Evolutionary conservation across 2,113 vertebrate species (phyloP), one percentile per base, ranked within the genome.

Genomic region (Callocephalon fimbriatum): DNA sequence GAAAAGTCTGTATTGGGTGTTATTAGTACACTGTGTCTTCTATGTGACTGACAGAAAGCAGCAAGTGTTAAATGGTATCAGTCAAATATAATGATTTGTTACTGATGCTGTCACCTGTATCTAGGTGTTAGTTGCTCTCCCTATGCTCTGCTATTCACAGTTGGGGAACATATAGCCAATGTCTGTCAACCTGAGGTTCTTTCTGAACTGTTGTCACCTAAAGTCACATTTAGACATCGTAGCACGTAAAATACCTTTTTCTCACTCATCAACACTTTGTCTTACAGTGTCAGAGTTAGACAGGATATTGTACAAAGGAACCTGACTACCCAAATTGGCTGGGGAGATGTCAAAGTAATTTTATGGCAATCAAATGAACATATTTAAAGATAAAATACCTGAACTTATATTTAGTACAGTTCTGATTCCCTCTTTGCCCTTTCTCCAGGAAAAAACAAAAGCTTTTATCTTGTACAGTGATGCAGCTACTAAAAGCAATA

Each of bases 231-330:
- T 86, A 76, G 77, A 84, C 85, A 59, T 5, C 4, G 12, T 2
- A 85, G 47, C 65, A 75, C 29, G 0, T 67, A 73, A 93, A 92
- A 91, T 80, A 87, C 77, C 88, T 82, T 96, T 63, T 92, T 90
- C 86, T 95, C 86, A 67, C 83, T 95, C 93, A 95, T 93, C 90
- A 86, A 72, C 86, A 37, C 76, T 71, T 93, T 18, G 53, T 75
- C 51, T 68, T 67, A 13, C 44, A 38, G 59, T 86, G 86, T 76
- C 94, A 91, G 83, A 59, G 12, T 29, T 40, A 74, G 65, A 82
- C 63, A 61, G 51, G 58, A 38, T 68, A 58, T 21, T 17, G 35
- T 76, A 81, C 45, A 79, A 89, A 95, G 58, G 76, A 78, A 61
- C n/a, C 66, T 70, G 66, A 75, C 76, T 82, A 70, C 66, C 40